Evolutionary conservation across 2,888 invertebrate genomes (phyloP), one percentile per base, ranked within the genome.

Genomic region (Hemistola chrysoprasaria): DNA sequence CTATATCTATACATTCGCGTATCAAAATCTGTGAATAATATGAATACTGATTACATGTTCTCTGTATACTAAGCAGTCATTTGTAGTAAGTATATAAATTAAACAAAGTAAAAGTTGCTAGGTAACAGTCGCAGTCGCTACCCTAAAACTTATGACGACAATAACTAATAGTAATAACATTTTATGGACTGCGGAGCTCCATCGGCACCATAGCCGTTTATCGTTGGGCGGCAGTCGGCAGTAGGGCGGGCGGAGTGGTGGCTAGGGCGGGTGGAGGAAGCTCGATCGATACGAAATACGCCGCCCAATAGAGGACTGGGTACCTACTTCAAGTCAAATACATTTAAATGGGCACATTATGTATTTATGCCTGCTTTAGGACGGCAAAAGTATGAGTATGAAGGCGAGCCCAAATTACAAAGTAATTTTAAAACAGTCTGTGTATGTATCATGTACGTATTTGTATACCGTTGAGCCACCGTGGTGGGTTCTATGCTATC

Each of bases 141-240:
- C 57, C 58, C 61, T 70, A 66, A 65, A 73, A 70, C 60, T 74
- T 70, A 75, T 72, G 71, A 68, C 62, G 62, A 70, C 69, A 70
- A 72, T 79, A 78, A 78, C 65, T 77, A 76, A 75, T 71, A 71
- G 71, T 62, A 81, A 82, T 81, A 82, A 77, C 70, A 68, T 77
- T 82, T 82, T 80, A 84, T 80, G 75, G 77, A 62, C 70, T 57
- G 65, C 62, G 68, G 63, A 65, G 67, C 71, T 66, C 75, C 71
- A 72, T 65, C 64, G 71, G 65, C 65, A 58, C 49, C 56, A 59
- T 65, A 57, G 67, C 60, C 59, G 59, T 65, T 65, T 71, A 67
- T 64, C 66, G 69, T 50, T 65, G 77, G 81, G 76, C 75, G 75
- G 70, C 61, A 47, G 37, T 64, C 74, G 79, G 78, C 73, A 78